Conservation (phyloP, 1,140 invertebrate species). For the Teleopsis dalmanni region DNA sequence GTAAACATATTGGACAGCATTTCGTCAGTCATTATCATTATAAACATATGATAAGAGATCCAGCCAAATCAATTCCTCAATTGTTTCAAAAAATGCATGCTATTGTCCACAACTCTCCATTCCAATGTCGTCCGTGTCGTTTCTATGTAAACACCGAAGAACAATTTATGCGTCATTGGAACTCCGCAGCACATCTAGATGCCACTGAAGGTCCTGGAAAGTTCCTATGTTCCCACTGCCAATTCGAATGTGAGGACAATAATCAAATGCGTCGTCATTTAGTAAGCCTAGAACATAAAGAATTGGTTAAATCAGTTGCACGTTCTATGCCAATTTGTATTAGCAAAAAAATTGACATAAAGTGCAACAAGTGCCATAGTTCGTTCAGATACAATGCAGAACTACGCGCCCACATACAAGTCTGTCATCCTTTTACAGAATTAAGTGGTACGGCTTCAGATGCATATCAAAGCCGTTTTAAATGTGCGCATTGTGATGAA, state of each 20-base stretch:
- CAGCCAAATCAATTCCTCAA: conserved; percentile 38
- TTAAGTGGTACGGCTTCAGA: conserved; percentile 50
- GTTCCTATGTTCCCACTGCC: conserved; percentile 70
- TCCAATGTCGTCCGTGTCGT: conserved; percentile 72
- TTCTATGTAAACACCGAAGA: conserved; percentile 75
- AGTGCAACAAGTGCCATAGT: conserved; percentile 54
- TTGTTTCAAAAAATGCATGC: conserved; percentile 68
- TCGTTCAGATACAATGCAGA: conserved; percentile 64
- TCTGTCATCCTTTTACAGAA: conserved; percentile 17
- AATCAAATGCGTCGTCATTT: conserved; percentile 64
- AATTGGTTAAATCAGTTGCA: conserved; percentile 65
- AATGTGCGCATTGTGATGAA: conserved; percentile 52
- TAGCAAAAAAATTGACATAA: conserved; percentile 55
- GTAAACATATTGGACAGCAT: conserved; percentile 69
- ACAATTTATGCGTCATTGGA: conserved; percentile 68
- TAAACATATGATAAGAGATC: conserved; percentile 52
- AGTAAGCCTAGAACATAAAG: conserved; percentile 56
- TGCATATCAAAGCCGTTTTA: conserved; percentile 55
- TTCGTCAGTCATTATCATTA: conserved; percentile 77
- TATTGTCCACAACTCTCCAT: conserved; percentile 70
- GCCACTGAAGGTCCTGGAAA: conserved; percentile 44
- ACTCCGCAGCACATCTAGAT: conserved; percentile 55
- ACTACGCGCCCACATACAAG: conserved; percentile 57
- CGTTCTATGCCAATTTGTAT: conserved; percentile 73
- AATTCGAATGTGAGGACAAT: conserved; percentile 59